Base-by-base conservation (phyloP, 2,888 invertebrate genomes). In the Heliothis peltigera region DNA sequence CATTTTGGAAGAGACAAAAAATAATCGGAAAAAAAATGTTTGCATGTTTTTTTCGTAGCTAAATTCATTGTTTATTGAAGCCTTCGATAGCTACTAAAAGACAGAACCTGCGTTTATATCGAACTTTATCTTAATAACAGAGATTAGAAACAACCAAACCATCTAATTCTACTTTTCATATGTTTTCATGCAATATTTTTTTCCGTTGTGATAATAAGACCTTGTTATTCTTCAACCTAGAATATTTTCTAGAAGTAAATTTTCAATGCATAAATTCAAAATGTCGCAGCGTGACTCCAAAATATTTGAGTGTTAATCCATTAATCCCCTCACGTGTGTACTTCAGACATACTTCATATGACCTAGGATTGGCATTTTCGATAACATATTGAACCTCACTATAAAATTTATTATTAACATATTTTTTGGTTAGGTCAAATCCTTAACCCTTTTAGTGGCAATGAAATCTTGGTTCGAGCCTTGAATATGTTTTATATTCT, bases 201-300 rank as follows among this genome's bases (percentile, higher is more conserved):
- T 39, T 39, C 0, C n/a, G 5, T n/a, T n/a, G 2, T 39, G 15
- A 4, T 35, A n/a, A 35, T 15, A 35, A 39, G 39, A 39, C 5
- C 39, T 39, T 39, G 39, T 39, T n/a, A 39, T 39, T 39, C 39
- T 39, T 1, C n/a, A n/a, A n/a, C n/a, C 4, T n/a, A 39, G 5
- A 8, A 15, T n/a, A 52, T 48, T 64, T 55, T 64, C 48, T 51
- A 52, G 53, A 75, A 70, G 46, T 28, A 56, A 70, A 75, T 70
- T 70, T 75, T 39, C 28, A 46, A 49, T 18, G 46, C 42, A 59
- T 75, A 32, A n/a, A 64, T 57, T 75, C 56, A 70, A 54, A 59
- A 75, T 54, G 12, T 53, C 32, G 46, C 22, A 59, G 39, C 49
- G 48, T 56, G 59, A 59, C 47, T 51, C 46, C 35, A 54, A 60